Percentiles rank a stretch among this genome's conserved stretches.
Conservation (phyloP, 2,113 vertebrate genomes). For the Bubo scandiacus region DNA sequence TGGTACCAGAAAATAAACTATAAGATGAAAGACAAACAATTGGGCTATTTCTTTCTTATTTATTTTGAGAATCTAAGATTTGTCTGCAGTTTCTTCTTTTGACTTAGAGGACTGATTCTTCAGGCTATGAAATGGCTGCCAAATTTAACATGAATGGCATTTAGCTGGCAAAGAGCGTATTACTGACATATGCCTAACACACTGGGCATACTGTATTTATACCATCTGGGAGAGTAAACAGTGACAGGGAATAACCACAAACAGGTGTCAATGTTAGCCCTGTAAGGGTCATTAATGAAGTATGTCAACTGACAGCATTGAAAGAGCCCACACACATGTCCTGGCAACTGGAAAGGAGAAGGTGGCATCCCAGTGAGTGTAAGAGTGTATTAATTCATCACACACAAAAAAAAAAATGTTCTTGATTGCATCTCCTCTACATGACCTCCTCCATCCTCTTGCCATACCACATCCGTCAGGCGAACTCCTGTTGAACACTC, state of each 20-base stretch:
- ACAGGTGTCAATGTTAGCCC: conserved; percentile 66
- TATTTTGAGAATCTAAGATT: neutral
- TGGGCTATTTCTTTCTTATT: neutral
- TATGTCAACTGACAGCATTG: conserved; percentile 3
- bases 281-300: conserved; percentile 58
- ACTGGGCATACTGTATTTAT: conserved; percentile 56
- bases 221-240: conserved; percentile 56
- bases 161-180: neutral
- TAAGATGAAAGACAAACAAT: neutral
- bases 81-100: neutral
- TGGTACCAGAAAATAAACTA: neutral
- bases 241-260: conserved; percentile 65
- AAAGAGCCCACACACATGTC: conserved; percentile 17
- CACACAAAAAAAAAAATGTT: neutral
- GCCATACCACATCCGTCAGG: neutral
- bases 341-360: neutral
- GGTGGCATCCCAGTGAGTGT: neutral
- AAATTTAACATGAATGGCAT: conserved; percentile 11
- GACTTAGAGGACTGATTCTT: neutral
- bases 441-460: neutral
- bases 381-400: neutral
- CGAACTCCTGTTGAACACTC: neutral
- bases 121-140: conserved; percentile 1
- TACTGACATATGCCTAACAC: conserved; percentile 23
- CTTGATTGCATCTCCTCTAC: neutral